These are phyloP conservation scores for Malacosoma neustria DNA, from an alignment of 2,888 invertebrate genomes.

Conservation along the genomic window DNA sequence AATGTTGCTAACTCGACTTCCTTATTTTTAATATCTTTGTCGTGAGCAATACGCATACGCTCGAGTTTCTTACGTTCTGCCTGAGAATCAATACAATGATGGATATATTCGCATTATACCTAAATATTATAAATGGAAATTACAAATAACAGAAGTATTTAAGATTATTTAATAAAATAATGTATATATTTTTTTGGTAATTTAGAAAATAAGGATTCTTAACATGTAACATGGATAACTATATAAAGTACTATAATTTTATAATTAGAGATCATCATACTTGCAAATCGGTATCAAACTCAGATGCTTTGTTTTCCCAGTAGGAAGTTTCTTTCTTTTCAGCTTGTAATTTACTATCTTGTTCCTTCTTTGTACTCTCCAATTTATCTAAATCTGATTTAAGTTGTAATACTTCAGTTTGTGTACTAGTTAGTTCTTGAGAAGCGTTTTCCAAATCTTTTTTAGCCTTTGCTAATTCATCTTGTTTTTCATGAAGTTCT, in stretches of 20 bases:
- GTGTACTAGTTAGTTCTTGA: constrained; percentile 50
- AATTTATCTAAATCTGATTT: constrained; percentile 59
- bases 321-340: constrained; percentile 78
- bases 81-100: constrained; percentile 49
- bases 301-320: constrained; percentile 77
- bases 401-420: constrained; percentile 50
- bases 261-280: too few relatives aligned
- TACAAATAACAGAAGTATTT: too few relatives aligned
- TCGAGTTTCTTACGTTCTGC: constrained; percentile 80
- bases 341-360: constrained; percentile 76
- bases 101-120: too few relatives aligned
- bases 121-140: too few relatives aligned
- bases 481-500: constrained; percentile 51
- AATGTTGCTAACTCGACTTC: constrained; percentile 85
- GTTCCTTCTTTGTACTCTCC: constrained; percentile 75
- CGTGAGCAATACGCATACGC: constrained; percentile 78
- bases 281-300: constrained; percentile 76
- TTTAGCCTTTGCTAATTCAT: constrained; percentile 40
- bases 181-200: too few relatives aligned
- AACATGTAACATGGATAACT: too few relatives aligned
- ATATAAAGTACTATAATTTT: too few relatives aligned
- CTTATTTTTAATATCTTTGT: constrained; percentile 84
- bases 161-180: too few relatives aligned
- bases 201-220: too few relatives aligned
- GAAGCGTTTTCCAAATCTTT: constrained; percentile 55